phyloP scores from a whole-genome alignment of 1,140 invertebrate species.

The Drosophila melanica region DNA sequence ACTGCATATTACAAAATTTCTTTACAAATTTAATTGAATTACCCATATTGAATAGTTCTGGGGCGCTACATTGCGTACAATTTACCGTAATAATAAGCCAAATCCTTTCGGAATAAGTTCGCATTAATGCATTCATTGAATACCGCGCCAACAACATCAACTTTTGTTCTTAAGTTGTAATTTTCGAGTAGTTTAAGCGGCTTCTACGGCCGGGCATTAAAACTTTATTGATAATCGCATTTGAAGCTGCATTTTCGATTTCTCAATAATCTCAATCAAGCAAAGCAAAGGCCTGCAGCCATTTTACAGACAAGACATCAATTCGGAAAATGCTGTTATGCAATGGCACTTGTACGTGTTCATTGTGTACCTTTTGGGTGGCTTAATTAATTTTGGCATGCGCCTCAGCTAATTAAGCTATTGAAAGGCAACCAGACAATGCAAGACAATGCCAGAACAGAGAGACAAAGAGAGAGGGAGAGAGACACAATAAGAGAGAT shows the following conservation, averaged over 20 bases:
- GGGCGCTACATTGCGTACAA: constrained; percentile 30
- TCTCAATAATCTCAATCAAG: constrained; percentile 12
- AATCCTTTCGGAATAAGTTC: constrained; percentile 8
- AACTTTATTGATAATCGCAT: constrained; percentile 66
- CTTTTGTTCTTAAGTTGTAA: constrained; percentile 5
- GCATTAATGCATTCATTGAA: constrained; percentile 53
- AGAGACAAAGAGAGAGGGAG: background rate
- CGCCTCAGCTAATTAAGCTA: constrained; percentile 41
- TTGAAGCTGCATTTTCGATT: constrained; percentile 11
- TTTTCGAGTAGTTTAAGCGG: constrained; percentile 44
- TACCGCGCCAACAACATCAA: constrained; percentile 2
- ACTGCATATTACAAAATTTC: constrained; percentile 43
- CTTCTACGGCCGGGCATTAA: constrained; percentile 38
- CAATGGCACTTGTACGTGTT: constrained; percentile 43
- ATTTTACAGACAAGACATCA: constrained; percentile 1
- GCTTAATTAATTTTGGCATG: constrained; percentile 38
- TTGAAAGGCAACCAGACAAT: constrained; percentile 25
- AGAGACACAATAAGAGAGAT: background rate
- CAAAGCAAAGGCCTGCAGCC: background rate
- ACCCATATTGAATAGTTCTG: background rate
- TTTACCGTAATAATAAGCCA: constrained; percentile 12
- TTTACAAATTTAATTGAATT: constrained; percentile 66
- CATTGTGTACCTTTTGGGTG: constrained; percentile 25
- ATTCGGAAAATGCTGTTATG: background rate
- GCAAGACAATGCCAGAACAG: constrained; percentile 10